Base-by-base conservation (phyloP, 2,888 invertebrate genomes). In the Leptinotarsa tumamoca region DNA sequence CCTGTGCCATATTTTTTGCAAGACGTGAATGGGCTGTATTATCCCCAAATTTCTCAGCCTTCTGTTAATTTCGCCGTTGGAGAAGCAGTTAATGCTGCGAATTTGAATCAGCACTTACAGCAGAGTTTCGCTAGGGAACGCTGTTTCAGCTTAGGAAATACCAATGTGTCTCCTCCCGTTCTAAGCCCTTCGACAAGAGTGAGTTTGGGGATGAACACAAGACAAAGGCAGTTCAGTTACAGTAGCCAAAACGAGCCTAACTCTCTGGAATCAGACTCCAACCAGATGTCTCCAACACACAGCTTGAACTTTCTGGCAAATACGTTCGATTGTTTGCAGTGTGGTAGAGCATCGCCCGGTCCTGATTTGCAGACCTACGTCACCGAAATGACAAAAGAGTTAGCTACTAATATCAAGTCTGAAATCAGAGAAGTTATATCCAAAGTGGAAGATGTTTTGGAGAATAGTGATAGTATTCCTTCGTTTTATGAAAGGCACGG, bases 401-500 rank as follows among this genome's bases (percentile, higher is more conserved):
- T 95, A 78, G 95, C 95, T 1, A 94, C 94, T 14, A 95, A 95
- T 88, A 94, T 95, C 23, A 95, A 95, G 86, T 95, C 95, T 2
- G 95, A 95, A 89, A 93, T 95, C 58, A 90, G 95, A 7, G 95
- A 93, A 87, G 95, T 95, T 0, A 95, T 95, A 81, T 94, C 93
- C 2, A 93, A 92, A 87, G 95, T 95, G 0, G 95, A 95, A 81
- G 94, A 95, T 85, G 95, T 94, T 68, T 88, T 95, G 51, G 94
- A 94, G 78, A 94, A 93, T 85, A 92, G 92, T 0, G 93, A 93
- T 83, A 86, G 86, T 61, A 81, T 84, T 50, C 79, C 81, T n/a
- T 87, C 83, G 67, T 84, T 83, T 73, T 85, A 84, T 73, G 87
- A 87, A 71, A 84, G 87, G 71, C 85, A 87, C 67, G 88, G 88